Evolutionary conservation across 2,888 invertebrate species (phyloP).

Genomic region (Dicranocentrus wangi): DNA sequence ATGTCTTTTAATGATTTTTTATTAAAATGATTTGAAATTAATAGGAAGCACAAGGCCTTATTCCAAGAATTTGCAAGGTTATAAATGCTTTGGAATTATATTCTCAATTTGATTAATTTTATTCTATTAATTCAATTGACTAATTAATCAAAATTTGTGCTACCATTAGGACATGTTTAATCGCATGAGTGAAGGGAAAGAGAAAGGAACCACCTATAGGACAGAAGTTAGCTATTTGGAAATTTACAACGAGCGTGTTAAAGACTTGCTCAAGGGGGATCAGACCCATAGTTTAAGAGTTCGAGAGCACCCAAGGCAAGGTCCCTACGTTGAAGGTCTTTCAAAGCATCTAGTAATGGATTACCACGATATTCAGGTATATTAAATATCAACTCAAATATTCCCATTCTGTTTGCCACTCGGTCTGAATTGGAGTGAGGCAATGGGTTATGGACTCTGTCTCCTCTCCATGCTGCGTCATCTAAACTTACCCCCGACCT

Average conservation of each 20-base stretch:
- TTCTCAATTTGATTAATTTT: background rate
- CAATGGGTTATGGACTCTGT: too few species aligned
- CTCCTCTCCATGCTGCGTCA: too few species aligned
- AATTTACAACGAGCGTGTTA: constrained; percentile 89
- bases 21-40: constrained; percentile 64
- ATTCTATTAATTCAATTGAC: background rate
- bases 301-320: constrained; percentile 85
- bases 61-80: constrained; percentile 87
- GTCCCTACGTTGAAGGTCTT: constrained; percentile 90
- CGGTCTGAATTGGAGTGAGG: too few species aligned
- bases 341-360: constrained; percentile 90
- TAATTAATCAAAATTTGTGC: constrained; percentile 4
- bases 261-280: constrained; percentile 79
- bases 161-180: constrained; percentile 80
- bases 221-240: constrained; percentile 91
- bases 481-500: too few species aligned
- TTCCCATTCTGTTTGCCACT: too few species aligned
- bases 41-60: constrained; percentile 86
- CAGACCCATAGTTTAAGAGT: constrained; percentile 83
- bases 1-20: constrained; percentile 9
- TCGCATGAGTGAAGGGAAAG: constrained; percentile 86
- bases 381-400: constrained; percentile 77
- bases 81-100: background rate
- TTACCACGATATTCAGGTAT: constrained; percentile 88
- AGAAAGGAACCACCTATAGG: constrained; percentile 87